These are phyloP conservation scores for Zoroaster sp. DNA, from an alignment of 53 echinoderm and acorn worm species.

Conservation along the genomic window DNA sequence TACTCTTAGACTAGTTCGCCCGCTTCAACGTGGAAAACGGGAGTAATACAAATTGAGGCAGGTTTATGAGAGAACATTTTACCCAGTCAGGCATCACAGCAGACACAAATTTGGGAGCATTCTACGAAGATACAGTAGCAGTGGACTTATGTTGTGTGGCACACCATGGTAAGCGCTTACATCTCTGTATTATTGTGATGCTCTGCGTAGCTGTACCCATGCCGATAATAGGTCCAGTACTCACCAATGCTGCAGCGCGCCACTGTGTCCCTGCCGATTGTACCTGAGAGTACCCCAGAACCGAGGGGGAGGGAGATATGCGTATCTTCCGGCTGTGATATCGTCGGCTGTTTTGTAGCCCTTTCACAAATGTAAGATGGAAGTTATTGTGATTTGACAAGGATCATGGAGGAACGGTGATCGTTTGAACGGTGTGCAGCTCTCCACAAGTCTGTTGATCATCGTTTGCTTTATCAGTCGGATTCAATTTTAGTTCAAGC, in stretches of 20 bases:
- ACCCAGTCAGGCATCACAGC: not conserved
- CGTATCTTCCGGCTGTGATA: slow-evolving; percentile 37
- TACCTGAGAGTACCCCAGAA: slow-evolving; percentile 41
- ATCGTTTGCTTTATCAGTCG: slow-evolving; percentile 41
- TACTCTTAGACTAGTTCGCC: not conserved
- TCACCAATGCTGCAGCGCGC: slow-evolving; percentile 17
- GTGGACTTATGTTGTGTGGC: slow-evolving; percentile 16
- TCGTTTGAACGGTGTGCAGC: slow-evolving; percentile 24
- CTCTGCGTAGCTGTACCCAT: slow-evolving; percentile 20
- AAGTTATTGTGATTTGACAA: slow-evolving; percentile 43
- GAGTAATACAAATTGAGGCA: not conserved
- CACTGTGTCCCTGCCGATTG: slow-evolving; percentile 26
- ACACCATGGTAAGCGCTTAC: slow-evolving; percentile 31
- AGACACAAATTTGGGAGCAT: not conserved
- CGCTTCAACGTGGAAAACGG: not conserved
- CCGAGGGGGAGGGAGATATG: slow-evolving; percentile 38
- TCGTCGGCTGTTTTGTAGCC: slow-evolving; percentile 26
- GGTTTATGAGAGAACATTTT: not conserved
- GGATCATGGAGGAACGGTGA: slow-evolving; percentile 36
- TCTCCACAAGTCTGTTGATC: slow-evolving; percentile 53
- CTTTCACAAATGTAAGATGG: slow-evolving; percentile 25
- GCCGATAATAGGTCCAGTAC: slow-evolving; percentile 12
- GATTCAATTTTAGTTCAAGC: slow-evolving; percentile 28
- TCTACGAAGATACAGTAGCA: not conserved
- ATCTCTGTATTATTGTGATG: not conserved